Conservation (phyloP, 2,797 vertebrate genomes). For the Brachyrhaphis roseni region DNA sequence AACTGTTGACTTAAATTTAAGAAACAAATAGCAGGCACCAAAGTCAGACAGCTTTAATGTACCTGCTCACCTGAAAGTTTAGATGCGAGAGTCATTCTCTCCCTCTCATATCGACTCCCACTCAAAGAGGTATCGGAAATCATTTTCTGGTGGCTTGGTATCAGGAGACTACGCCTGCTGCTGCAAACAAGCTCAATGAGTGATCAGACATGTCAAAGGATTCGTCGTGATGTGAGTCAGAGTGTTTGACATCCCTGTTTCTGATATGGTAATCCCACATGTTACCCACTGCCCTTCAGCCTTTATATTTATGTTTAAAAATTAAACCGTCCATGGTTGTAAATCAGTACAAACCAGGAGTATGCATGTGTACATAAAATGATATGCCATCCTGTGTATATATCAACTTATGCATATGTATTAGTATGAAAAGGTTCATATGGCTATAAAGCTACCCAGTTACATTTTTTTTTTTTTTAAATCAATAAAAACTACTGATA, state of each 20-base stretch:
- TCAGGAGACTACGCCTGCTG: constrained; percentile 32
- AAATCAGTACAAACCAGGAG: not conserved
- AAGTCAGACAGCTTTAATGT: constrained; percentile 4
- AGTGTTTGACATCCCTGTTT: constrained; percentile 6
- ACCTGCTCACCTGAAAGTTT: constrained; percentile 25
- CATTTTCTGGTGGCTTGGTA: constrained; percentile 21
- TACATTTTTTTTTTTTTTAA: not conserved
- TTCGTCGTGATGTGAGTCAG: constrained; percentile 15
- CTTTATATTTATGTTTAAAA: not conserved
- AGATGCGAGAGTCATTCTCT: constrained; percentile 2
- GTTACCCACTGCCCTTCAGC: not conserved
- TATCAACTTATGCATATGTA: not conserved
- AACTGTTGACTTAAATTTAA: not conserved
- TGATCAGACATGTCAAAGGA: constrained; percentile 24
- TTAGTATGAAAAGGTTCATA: not conserved
- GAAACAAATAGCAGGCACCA: not conserved
- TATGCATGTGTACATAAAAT: not conserved
- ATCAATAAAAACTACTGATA: not conserved
- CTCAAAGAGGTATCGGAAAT: constrained; percentile 44
- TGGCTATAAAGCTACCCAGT: not conserved
- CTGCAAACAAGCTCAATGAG: constrained; percentile 33
- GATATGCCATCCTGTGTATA: not conserved
- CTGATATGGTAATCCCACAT: not conserved
- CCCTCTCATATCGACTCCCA: constrained; percentile 23
- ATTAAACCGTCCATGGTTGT: not conserved